Base-by-base conservation (phyloP, 2,888 invertebrate genomes). In the Agriotes lineatus region DNA sequence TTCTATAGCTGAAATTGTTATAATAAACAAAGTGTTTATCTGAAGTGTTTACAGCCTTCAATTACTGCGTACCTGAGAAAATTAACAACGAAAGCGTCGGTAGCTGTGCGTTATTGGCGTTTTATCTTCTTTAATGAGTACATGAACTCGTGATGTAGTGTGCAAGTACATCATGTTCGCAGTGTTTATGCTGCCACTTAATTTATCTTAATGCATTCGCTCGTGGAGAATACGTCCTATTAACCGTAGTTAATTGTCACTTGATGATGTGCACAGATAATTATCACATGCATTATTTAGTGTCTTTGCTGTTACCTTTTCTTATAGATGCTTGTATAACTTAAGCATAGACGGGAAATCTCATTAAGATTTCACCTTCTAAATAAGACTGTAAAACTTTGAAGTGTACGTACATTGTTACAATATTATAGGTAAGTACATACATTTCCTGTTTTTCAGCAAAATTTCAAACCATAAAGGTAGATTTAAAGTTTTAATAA, bases 241-340 rank as follows among this genome's bases (percentile, higher is more conserved):
- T 67, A 61, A 56, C 37, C 33, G 70, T 68, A 54, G 50, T 68
- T 77, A 76, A 74, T 76, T 76, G 75, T 76, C 75, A 75, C 68
- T 75, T 72, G 74, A 75, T 72, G 75, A 76, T 70, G 73, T 74
- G 74, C 75, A 76, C 73, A 76, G 73, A 74, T 75, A 75, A 76
- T 76, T 72, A 73, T 57, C 60, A 18, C 45, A 33, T 64, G 22
- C 57, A 56, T 57, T 48, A 50, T 67, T 67, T 67, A 70, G 58
- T 30, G 66, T 45, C 64, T 50, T 9, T 30, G n/a, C 50, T 12
- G 30, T 50, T 50, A 14, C 14, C 16, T 30, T 30, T 0, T 12
- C 14, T 19, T 12, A 39, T 39, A 12, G 5, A 4, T n/a, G n/a
- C n/a, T n/a, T n/a, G n/a, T n/a, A n/a, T n/a, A n/a, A n/a, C n/a